Base-by-base conservation (phyloP, 2,113 vertebrate species). In the Bufo bufo region DNA sequence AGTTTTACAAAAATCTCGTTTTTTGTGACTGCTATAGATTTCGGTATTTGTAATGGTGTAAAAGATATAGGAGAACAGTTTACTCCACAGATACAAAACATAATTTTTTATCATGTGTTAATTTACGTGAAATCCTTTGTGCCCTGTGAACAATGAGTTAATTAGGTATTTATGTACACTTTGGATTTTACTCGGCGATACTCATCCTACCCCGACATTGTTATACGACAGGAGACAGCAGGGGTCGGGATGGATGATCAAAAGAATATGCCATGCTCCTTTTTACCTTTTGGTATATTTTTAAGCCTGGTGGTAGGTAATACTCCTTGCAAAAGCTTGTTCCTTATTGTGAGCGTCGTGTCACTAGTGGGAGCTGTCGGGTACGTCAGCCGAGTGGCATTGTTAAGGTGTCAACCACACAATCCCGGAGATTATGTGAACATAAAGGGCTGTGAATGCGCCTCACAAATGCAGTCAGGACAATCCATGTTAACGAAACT, bases 371-470 rank as follows among this genome's bases (percentile, higher is more conserved):
- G 91, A 94, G 94, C 95, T 94, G 94, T 94, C 94, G 93, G 93
- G 93, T 94, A 93, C 58, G 90, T 95, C 94, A 95, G 92, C 93
- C 94, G 93, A 87, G 91, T 85, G 2, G 92, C 86, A 94, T 95
- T 95, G 94, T 95, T 92, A 90, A 84, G 82, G 52, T 94, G 95
- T 95, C 94, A 95, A 90, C 50, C 85, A 82, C 93, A 94, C 90
- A 94, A 94, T 95, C 90, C 0, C 92, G 91, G 90, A 94, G 94
- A 94, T 93, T 94, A 93, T 92, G 93, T 93, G 94, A 91, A 92
- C 92, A 94, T 94, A 94, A 94, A 94, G 92, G 90, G 88, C 92
- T 71, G 4, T 94, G 93, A 95, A 93, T 95, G 93, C 92, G 92
- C 92, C 92, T 90, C 92, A 92, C 75, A 93, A 94, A 94, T 93